Evolutionary conservation across 2,888 invertebrate species (phyloP).

Genomic region (Tricholauxania praeusta): DNA sequence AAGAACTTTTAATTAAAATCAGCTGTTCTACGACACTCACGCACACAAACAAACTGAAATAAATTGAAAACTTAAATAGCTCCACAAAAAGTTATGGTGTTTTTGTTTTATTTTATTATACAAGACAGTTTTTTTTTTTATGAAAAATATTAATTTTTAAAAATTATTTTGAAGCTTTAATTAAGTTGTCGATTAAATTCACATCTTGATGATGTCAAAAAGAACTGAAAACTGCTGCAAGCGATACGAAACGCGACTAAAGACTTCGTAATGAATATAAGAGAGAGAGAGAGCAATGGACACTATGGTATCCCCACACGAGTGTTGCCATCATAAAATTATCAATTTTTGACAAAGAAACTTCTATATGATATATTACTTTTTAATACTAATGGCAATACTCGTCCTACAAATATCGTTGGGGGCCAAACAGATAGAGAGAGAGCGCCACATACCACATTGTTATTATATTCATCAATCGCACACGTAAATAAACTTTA

Average conservation of each 20-base stretch:
- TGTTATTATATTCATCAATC: too few species aligned
- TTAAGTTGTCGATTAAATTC: slow-evolving; percentile 9
- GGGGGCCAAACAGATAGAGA: not conserved
- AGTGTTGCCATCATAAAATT: too few species aligned
- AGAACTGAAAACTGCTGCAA: slow-evolving; percentile 8
- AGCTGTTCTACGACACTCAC: slow-evolving; percentile 1
- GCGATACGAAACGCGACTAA: not conserved
- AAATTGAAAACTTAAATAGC: too few species aligned
- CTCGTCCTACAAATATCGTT: too few species aligned
- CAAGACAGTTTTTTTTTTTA: not conserved
- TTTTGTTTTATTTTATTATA: not conserved
- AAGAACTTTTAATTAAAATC: not conserved
- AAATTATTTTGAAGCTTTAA: slow-evolving; percentile 26
- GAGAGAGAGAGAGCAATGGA: too few species aligned
- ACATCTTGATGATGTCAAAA: slow-evolving; percentile 10
- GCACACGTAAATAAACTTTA: not conserved
- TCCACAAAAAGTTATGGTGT: not conserved
- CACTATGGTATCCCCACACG: too few species aligned
- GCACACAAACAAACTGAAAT: too few species aligned
- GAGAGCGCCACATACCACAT: slow-evolving; percentile 7
- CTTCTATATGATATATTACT: too few species aligned
- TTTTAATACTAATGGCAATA: too few species aligned
- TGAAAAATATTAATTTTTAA: not conserved
- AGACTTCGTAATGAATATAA: too few species aligned
- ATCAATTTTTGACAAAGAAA: too few species aligned